These are phyloP conservation scores for Pygocentrus nattereri DNA, from an alignment of 2,797 vertebrate species.

Conservation along the genomic window DNA sequence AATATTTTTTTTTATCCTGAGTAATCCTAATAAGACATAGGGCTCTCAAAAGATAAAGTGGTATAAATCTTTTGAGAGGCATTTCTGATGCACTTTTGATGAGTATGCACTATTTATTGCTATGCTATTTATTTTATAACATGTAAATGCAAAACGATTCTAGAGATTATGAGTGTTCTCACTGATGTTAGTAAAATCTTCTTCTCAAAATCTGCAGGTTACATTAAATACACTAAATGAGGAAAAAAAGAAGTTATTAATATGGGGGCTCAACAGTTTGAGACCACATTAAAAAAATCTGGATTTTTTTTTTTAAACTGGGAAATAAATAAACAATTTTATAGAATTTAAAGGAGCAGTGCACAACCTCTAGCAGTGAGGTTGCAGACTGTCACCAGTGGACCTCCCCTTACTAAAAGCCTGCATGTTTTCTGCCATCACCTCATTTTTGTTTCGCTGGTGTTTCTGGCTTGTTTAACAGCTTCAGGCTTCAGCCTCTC, in stretches of 20 bases:
- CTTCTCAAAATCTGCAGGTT: neutral
- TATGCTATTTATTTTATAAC: neutral
- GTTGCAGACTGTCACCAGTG: no score
- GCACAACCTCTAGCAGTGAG: no score
- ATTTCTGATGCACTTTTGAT: neutral
- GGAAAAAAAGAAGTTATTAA: neutral
- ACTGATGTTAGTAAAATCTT: neutral
- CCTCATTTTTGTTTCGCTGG: no score
- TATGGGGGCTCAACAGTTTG: no score
- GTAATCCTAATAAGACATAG: conserved; percentile 1
- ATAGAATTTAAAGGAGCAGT: no score
- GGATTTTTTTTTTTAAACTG: no score
- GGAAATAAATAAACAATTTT: no score
- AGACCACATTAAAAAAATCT: no score
- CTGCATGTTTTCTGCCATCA: no score
- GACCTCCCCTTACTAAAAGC: no score
- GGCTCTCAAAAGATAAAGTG: neutral
- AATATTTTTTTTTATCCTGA: neutral
- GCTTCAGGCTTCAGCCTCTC: no score
- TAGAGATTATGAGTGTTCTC: neutral
- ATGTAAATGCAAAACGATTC: neutral
- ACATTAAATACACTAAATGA: neutral
- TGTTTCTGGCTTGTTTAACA: no score
- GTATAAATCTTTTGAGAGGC: conserved; percentile 1
- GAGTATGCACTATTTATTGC: neutral